These are phyloP conservation scores for Trissolcus japonicus DNA, from an alignment of 2,888 invertebrate species.

Conservation along the genomic window DNA sequence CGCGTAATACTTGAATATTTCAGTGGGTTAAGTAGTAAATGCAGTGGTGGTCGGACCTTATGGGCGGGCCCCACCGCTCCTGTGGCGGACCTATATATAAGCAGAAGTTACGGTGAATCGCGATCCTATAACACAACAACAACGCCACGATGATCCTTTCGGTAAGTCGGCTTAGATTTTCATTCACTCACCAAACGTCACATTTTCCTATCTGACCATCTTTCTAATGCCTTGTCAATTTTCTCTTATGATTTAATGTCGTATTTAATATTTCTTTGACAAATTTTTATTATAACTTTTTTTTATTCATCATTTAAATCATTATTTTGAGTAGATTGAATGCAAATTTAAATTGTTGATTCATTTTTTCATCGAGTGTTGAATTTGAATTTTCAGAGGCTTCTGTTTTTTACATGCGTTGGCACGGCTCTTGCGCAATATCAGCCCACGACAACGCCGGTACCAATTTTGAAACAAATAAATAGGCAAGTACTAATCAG, in stretches of 20 bases:
- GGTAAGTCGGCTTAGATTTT: constrained; percentile 62
- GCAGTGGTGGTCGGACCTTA: constrained; percentile 71
- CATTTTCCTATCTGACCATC: no score
- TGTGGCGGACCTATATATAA: constrained; percentile 73
- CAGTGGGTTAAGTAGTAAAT: constrained; percentile 52
- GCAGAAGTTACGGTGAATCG: constrained; percentile 68
- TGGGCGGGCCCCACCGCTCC: constrained; percentile 75
- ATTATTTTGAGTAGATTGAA: no score
- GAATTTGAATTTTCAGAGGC: constrained; percentile 60
- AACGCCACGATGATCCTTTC: constrained; percentile 67
- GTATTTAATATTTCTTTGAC: no score
- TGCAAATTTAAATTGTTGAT: no score
- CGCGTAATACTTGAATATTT: constrained; percentile 52
- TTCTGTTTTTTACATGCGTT: constrained; percentile 62
- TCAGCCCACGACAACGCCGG: constrained; percentile 79
- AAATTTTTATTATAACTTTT: no score
- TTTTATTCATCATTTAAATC: no score
- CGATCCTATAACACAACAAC: constrained; percentile 72
- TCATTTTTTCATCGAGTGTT: no score
- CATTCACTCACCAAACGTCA: no score
- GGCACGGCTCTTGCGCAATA: constrained; percentile 67
- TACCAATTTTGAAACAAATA: constrained; percentile 91
- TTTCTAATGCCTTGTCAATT: no score
- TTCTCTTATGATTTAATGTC: no score
- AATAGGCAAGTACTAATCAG: constrained; percentile 78